Evolutionary conservation across 2,888 invertebrate genomes (phyloP), one percentile per base, ranked within the genome.

Genomic region (Fabriciana adippe): DNA sequence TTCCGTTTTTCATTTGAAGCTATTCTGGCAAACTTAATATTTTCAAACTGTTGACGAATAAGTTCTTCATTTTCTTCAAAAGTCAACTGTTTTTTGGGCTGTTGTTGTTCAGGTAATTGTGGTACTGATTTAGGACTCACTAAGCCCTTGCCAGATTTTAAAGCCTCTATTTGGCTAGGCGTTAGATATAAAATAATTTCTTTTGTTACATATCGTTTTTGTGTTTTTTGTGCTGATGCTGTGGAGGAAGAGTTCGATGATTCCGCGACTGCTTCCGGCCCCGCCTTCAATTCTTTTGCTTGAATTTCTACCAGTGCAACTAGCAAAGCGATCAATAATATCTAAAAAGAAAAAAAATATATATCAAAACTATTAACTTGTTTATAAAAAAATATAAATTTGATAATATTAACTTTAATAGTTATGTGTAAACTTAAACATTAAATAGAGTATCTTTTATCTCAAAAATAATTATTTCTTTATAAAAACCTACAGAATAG

Each of bases 181-280:
- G 90, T 90, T 45, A 90, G 75, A 67, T 87, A 90, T 26, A 91
- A 73, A 35, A 90, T 79, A 47, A 87, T 79, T 75, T 90, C 89
- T 75, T 83, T 87, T 54, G 78, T 81, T 66, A 80, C 81, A 67
- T 77, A 77, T 67, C 78, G 73, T 68, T 75, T 74, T 55, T 72
- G 72, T 48, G 53, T 67, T 6, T 68, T 60, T 66, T 75, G 68
- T 67, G 55, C 13, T 61, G 77, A 60, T 67, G 67, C 50, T 47
- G 71, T 63, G 45, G 75, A 61, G 16, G 74, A 65, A 31, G 73
- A 54, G 16, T 78, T 76, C 13, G 74, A 51, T 18, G 66, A 50
- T 21, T 78, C 76, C 48, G 75, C 76, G 60, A 83, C 84, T 8
- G 75, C 79, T 72, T 86, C 84, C 48, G 82, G 82, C 16, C 82